These are phyloP conservation scores for Escarpia spicata DNA, from an alignment of 2,888 invertebrate species.

Conservation along the genomic window DNA sequence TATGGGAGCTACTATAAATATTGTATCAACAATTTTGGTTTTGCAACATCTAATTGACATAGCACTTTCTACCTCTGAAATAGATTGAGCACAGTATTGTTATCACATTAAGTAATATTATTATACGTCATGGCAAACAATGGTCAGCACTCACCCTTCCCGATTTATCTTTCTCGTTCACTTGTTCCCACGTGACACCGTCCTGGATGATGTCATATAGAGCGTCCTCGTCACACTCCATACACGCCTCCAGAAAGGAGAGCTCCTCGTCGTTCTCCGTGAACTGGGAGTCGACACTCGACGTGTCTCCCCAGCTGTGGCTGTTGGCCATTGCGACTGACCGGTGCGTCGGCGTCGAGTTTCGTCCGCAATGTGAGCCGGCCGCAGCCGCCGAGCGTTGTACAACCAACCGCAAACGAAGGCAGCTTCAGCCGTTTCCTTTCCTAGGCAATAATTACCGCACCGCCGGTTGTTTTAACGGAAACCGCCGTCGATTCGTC, in stretches of 20 bases:
- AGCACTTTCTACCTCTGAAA: too few species aligned
- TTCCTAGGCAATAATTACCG: neutral
- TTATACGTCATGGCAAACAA: neutral
- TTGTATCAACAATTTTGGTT: too few species aligned
- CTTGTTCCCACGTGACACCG: slow-evolving; percentile 55
- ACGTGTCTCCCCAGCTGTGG: slow-evolving; percentile 21
- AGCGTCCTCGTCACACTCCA: slow-evolving; percentile 58
- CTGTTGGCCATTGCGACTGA: neutral
- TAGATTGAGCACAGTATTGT: too few species aligned
- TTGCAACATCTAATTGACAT: too few species aligned
- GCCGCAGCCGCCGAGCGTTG: neutral
- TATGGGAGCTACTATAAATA: too few species aligned
- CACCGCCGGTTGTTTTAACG: slow-evolving; percentile 4
- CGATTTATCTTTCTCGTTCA: slow-evolving; percentile 58
- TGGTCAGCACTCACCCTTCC: slow-evolving; percentile 50
- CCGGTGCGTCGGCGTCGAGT: neutral
- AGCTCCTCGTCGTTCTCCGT: slow-evolving; percentile 53
- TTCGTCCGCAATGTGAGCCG: neutral
- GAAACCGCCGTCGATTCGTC: neutral
- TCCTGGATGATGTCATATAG: slow-evolving; percentile 58
- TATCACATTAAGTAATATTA: neutral
- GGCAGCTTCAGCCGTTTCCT: neutral
- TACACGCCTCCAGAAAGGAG: slow-evolving; percentile 58
- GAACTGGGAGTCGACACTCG: slow-evolving; percentile 44
- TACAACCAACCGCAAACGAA: neutral